Evolutionary conservation across 2,888 invertebrate genomes (phyloP).

Genomic region (Drosophila crucigera): DNA sequence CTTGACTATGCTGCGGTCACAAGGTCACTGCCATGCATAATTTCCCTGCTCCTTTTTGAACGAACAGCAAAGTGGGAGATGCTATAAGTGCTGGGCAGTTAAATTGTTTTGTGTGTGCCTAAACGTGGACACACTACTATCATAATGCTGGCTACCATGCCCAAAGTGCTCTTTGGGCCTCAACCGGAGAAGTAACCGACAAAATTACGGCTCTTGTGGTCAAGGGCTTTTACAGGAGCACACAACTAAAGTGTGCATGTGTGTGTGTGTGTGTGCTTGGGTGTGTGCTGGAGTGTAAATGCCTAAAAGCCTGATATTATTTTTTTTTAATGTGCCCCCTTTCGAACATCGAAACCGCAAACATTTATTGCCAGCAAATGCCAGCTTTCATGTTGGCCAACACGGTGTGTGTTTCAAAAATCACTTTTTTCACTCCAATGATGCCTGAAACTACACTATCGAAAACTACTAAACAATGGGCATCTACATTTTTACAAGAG

Average conservation of each 20-base stretch:
- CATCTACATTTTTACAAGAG: background rate
- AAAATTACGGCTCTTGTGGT: slow-evolving; percentile 77
- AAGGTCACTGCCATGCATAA: slow-evolving; percentile 59
- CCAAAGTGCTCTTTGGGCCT: slow-evolving; percentile 69
- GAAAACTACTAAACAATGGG: slow-evolving; percentile 6
- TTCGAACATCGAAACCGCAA: slow-evolving; percentile 71
- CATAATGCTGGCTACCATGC: slow-evolving; percentile 17
- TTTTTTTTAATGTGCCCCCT: slow-evolving; percentile 46
- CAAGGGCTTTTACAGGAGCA: slow-evolving; percentile 59
- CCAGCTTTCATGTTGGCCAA: slow-evolving; percentile 72
- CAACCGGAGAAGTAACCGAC: slow-evolving; percentile 70
- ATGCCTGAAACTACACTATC: slow-evolving; percentile 44
- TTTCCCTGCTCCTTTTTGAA: slow-evolving; percentile 37
- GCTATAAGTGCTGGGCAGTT: slow-evolving; percentile 62
- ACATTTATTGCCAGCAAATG: slow-evolving; percentile 77
- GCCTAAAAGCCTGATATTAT: slow-evolving; percentile 64
- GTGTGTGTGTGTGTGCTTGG: slow-evolving; percentile 9
- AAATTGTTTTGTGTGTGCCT: slow-evolving; percentile 38
- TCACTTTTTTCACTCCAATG: slow-evolving; percentile 70
- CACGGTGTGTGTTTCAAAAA: slow-evolving; percentile 60
- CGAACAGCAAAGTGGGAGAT: slow-evolving; percentile 23
- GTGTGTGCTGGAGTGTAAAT: slow-evolving; percentile 64
- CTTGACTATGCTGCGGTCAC: slow-evolving; percentile 44
- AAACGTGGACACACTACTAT: slow-evolving; percentile 16
- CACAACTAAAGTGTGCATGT: slow-evolving; percentile 21